phyloP scores from a whole-genome alignment of 1,140 invertebrate genomes.

The Drosophila virilis region DNA sequence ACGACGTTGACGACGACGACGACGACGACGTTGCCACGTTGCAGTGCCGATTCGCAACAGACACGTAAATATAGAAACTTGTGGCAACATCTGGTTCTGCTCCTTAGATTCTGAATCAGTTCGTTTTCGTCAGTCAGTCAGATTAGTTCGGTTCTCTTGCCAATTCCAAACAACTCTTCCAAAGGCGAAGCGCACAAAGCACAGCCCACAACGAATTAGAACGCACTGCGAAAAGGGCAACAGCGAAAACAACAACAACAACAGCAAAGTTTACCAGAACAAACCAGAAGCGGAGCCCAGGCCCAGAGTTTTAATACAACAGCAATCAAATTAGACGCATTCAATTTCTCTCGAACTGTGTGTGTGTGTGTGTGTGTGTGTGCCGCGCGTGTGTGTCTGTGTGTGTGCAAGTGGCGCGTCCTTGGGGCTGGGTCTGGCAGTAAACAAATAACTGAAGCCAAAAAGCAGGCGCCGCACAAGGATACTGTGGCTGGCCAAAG shows the following conservation, averaged over 20 bases:
- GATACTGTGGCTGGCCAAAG: conserved; percentile 20
- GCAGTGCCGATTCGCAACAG: conserved; percentile 64
- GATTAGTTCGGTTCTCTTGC: conserved; percentile 68
- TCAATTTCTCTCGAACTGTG: conserved; percentile 48
- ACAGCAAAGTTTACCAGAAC: conserved; percentile 14
- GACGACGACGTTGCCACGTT: conserved; percentile 61
- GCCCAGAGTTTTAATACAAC: conserved; percentile 34
- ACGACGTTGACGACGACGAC: conserved; percentile 23
- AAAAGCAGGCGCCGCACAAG: conserved; percentile 53
- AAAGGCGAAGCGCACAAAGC: conserved; percentile 49
- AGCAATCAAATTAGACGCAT: conserved; percentile 56
- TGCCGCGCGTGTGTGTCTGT: conserved; percentile 42
- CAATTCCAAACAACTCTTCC: conserved; percentile 52
- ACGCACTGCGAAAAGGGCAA: conserved; percentile 38
- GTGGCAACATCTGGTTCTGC: conserved; percentile 71
- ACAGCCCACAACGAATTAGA: conserved; percentile 47
- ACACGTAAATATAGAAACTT: conserved; percentile 45
- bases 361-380: conserved; percentile 35
- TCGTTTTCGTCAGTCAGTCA: conserved; percentile 78
- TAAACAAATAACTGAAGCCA: conserved; percentile 43
- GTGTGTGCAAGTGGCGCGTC: conserved; percentile 51
- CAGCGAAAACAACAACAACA: conserved; percentile 31
- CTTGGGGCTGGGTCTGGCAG: conserved; percentile 60
- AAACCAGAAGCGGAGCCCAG: conserved; percentile 14
- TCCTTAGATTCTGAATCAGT: conserved; percentile 69